Conservation (phyloP, 2,888 invertebrate species). For the Lydus trimaculatus region DNA sequence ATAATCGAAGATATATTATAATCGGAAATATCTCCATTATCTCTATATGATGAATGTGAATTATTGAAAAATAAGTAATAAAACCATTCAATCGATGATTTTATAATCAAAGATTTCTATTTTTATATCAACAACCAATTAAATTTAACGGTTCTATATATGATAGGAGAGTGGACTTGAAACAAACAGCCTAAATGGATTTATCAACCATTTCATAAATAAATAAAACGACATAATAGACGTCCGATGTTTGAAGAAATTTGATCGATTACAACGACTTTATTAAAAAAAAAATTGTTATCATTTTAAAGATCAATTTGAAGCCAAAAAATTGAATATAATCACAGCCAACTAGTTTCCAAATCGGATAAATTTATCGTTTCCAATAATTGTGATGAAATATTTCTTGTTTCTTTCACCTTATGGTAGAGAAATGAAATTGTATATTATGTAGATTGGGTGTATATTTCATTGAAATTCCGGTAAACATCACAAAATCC, state of each 20-base stretch:
- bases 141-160: background rate
- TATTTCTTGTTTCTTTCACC: background rate
- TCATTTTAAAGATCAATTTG: background rate
- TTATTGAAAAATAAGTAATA: background rate
- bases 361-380: background rate
- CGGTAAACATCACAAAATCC: background rate
- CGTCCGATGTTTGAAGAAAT: background rate
- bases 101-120: background rate
- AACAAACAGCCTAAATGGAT: background rate
- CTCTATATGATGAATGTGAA: background rate
- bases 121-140: background rate
- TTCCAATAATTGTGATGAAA: background rate
- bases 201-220: background rate
- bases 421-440: background rate
- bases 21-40: slow-evolving; percentile 30
- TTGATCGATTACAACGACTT: background rate
- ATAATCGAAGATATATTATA: slow-evolving; percentile 33
- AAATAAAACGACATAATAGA: slow-evolving; percentile 4
- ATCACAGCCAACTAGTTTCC: background rate
- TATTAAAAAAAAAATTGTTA: background rate
- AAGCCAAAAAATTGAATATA: background rate
- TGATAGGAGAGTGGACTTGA: background rate
- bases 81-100: background rate
- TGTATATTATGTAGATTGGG: no score
- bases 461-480: background rate